Evolutionary conservation across 1,140 invertebrate genomes (phyloP).

Genomic region (Hermetia illucens): DNA sequence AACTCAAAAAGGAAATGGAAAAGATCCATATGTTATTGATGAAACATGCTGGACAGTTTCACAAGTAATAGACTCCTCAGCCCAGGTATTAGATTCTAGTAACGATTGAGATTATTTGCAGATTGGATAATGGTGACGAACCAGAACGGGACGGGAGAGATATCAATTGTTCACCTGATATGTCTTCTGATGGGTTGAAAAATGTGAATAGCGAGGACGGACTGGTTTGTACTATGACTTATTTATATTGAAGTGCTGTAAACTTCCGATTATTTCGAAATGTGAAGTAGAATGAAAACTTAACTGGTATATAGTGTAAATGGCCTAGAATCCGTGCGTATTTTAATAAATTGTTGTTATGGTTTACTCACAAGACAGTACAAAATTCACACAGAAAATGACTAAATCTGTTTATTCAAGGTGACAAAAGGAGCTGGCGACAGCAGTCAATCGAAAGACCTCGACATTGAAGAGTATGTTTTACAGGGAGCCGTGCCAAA

Average conservation of each 20-base stretch:
- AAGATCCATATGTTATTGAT: constrained; percentile 50
- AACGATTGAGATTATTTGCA: not conserved
- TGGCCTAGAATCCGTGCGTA: not conserved
- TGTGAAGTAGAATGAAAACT: no score
- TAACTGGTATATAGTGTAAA: no score
- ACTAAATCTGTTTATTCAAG: no score
- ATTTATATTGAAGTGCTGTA: no score
- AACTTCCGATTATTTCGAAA: no score
- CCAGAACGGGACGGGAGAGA: constrained; percentile 23
- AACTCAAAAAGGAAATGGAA: constrained; percentile 66
- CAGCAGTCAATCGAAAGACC: constrained; percentile 27
- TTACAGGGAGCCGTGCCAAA: constrained; percentile 47
- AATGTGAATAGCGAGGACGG: constrained; percentile 33
- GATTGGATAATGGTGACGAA: constrained; percentile 19
- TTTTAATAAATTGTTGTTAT: no score
- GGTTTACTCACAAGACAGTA: no score
- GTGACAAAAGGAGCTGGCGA: constrained; percentile 8
- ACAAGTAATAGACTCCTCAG: no score
- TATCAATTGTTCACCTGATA: constrained; percentile 22
- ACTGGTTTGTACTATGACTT: constrained; percentile 15
- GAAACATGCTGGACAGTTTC: constrained; percentile 52
- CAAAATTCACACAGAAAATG: no score
- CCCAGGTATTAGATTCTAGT: no score
- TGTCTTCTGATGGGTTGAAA: constrained; percentile 30
- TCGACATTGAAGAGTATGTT: constrained; percentile 47